Evolutionary conservation across 2,797 vertebrate genomes (phyloP).

Genomic region (Apogon hyalosoma): DNA sequence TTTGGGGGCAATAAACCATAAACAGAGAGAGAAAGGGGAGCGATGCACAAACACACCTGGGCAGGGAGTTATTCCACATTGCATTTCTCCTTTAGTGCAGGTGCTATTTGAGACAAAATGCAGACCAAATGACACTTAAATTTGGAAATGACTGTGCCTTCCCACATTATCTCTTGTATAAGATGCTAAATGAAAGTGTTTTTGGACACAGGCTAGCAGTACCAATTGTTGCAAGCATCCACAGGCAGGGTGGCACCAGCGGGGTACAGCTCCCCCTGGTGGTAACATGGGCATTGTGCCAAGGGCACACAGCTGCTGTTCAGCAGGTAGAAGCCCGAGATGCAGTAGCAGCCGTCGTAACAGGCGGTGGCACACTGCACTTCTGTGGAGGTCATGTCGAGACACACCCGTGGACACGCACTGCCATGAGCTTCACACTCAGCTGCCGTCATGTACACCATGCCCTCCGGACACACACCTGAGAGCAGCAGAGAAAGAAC

Average conservation of each 20-base stretch:
- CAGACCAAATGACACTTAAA: background rate
- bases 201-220: slow-evolving; percentile 4
- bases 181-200: background rate
- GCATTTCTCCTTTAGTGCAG: slow-evolving; percentile 87
- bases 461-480: slow-evolving; percentile 87
- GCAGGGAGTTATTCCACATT: slow-evolving; percentile 82
- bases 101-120: slow-evolving; percentile 77
- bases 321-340: slow-evolving; percentile 85
- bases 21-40: background rate
- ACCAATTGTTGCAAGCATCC: slow-evolving; percentile 93
- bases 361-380: slow-evolving; percentile 88
- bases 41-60: slow-evolving; percentile 79
- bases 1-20: too few species aligned
- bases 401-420: slow-evolving; percentile 86
- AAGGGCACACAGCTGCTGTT: slow-evolving; percentile 84
- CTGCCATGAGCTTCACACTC: slow-evolving; percentile 83
- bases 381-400: slow-evolving; percentile 80
- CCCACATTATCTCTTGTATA: background rate
- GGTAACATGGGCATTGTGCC: slow-evolving; percentile 85
- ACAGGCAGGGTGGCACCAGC: slow-evolving; percentile 61
- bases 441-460: slow-evolving; percentile 80
- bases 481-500: background rate
- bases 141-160: background rate
- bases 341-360: slow-evolving; percentile 88
- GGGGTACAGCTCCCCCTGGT: slow-evolving; percentile 78